Base-by-base conservation (phyloP, 2,888 invertebrate species). In the Helobdella robusta region DNA sequence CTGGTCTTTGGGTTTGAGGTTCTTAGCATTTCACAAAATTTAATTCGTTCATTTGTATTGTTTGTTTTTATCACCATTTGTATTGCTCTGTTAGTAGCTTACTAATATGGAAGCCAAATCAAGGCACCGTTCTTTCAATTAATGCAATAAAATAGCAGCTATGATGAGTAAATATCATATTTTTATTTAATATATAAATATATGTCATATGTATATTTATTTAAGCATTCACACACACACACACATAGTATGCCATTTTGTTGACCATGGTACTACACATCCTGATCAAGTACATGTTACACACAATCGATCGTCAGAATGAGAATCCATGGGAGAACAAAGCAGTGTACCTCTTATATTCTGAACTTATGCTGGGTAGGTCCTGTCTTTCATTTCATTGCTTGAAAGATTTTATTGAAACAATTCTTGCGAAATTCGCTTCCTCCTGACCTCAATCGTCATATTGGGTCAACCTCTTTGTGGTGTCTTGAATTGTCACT, bases 261-360 rank as follows among this genome's bases (percentile, higher is more conserved):
- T 83, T 95, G 66, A 94, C 94, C 4, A 89, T 92, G 77, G 89
- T 93, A 36, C 83, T 89, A 64, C 95, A 94, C 81, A 92, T 93
- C 67, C 84, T 88, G 59, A 89, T 95, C 70, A 98, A 99, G 77
- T 92, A 93, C 77, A 82, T 87, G 30, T 81, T 90, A 36, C 93
- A 94, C 78, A 86, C 89, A 2, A 86, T 91, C 68, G 93, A 94
- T 76, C 84, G 92, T 5, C 87, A 88, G 75, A 88, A 88, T 81
- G 93, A 97, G 76, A 90, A 89, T 52, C 95, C 95, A 0, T 99
- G 98, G 98, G 98, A 99, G 79, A 93, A 91, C 79, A 99, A 99
- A 81, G 95, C 97, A 11, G 94, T 97, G 0, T 97, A 93, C 75
- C 82, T 99, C 46, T 83, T 99, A 1, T 97, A 98, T 78, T 91